Evolutionary conservation across 2,888 invertebrate genomes (phyloP), one percentile per base, ranked within the genome.

Genomic region (Phania funesta): DNA sequence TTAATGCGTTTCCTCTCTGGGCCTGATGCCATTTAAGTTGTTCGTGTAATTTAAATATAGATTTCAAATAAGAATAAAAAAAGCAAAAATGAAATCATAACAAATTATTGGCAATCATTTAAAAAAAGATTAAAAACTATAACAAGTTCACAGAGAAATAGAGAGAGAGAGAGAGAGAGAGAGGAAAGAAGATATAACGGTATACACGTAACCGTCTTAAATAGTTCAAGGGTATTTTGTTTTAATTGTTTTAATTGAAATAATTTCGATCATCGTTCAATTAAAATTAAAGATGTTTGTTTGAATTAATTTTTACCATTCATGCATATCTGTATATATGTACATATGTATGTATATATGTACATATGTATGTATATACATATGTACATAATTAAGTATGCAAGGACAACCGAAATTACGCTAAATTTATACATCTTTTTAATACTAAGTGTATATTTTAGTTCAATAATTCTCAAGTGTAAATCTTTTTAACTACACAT

Each of bases 1-100:
- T 82, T 81, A 65, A 81, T 81, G 80, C 76, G 80, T 81, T 81
- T 81, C 80, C 80, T 76, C 46, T 64, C 52, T 60, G 50, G 56
- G 70, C 50, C 62, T 60, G 32, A 29, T 65, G 24, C 24, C 56
- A 22, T 46, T 22, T 32, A 35, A 26, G 29, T 50, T 50, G 74
- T 46, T 54, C 24, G 8, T 64, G 74, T 32, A 32, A 44, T 26
- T 46, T 46, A 56, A 48, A 52, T n/a, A 50, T 48, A 65, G 52
- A 38, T 67, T 52, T 41, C 16, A 35, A 58, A 54, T 62, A 50
- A 52, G 22, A 58, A 58, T 11, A 65, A 41, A 9, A 29, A 52
- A 13, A 56, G 48, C 0, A 6, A 44, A 44, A 74, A 75, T 56
- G 62, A 80, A 60, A 73, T 67, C 60, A 80, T 58, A 70, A 64